phyloP scores from a whole-genome alignment of 2,888 invertebrate genomes.

The Muscina levida region DNA sequence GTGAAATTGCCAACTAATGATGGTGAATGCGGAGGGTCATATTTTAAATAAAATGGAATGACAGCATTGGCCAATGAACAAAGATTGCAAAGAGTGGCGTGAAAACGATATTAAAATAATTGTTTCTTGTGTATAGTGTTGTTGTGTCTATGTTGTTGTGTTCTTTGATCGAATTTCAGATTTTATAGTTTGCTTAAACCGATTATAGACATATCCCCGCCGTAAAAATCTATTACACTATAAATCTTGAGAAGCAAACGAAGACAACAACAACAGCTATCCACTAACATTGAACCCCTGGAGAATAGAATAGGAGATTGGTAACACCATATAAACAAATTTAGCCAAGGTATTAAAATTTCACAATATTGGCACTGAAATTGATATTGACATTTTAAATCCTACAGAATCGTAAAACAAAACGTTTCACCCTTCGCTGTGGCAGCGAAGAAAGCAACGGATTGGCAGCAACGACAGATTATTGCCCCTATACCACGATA shows the following conservation, averaged over 20 bases:
- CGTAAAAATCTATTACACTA: not conserved
- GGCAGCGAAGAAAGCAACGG: not conserved
- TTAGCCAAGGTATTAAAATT: constrained; percentile 54
- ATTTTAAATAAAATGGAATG: too few relatives aligned
- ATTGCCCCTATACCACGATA: not conserved
- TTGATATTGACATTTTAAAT: constrained; percentile 62
- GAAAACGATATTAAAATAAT: too few relatives aligned
- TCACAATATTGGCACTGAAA: constrained; percentile 51
- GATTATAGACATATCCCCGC: too few relatives aligned
- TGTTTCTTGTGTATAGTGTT: too few relatives aligned
- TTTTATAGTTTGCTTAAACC: too few relatives aligned
- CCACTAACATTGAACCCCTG: too few relatives aligned
- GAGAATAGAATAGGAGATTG: not conserved
- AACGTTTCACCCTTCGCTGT: constrained; percentile 16
- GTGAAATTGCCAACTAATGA: not conserved
- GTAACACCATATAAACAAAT: constrained; percentile 56
- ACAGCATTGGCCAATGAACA: too few relatives aligned
- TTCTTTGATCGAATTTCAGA: too few relatives aligned
- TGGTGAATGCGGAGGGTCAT: not conserved
- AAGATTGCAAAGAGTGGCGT: too few relatives aligned
- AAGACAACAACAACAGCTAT: not conserved
- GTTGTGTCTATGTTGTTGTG: too few relatives aligned
- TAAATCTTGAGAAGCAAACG: not conserved
- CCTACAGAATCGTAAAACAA: constrained; percentile 27
- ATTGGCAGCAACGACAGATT: not conserved